Evolutionary conservation across 1,140 invertebrate species (phyloP).

Genomic region (Nylanderia fulva): DNA sequence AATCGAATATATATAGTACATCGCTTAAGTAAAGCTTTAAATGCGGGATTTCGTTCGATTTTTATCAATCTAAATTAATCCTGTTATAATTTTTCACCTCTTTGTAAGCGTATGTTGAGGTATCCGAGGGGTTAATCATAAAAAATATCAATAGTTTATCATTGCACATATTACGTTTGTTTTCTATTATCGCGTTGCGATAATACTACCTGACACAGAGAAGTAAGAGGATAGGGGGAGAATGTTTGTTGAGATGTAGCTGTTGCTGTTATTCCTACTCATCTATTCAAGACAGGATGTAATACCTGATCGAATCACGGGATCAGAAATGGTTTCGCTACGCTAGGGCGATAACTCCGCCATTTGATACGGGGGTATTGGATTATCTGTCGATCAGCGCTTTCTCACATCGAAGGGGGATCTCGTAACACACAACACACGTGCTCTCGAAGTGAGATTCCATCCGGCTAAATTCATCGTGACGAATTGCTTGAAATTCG

Average conservation of each 20-base stretch:
- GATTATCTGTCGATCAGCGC: conserved; percentile 14
- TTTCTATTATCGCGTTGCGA: not conserved
- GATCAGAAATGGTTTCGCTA: not conserved
- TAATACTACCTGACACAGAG: not conserved
- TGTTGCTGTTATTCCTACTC: not conserved
- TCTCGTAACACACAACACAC: conserved; percentile 36
- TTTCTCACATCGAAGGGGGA: not conserved
- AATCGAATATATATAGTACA: too few species aligned
- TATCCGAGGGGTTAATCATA: not conserved
- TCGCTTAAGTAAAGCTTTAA: too few species aligned
- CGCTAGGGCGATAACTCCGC: conserved; percentile 17
- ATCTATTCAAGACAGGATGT: not conserved
- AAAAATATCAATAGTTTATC: not conserved
- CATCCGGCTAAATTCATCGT: conserved; percentile 40
- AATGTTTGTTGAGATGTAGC: not conserved
- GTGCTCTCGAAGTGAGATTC: conserved; percentile 31
- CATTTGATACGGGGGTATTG: conserved; percentile 36
- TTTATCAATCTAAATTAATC: too few species aligned
- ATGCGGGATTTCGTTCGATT: too few species aligned
- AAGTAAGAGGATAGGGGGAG: too few species aligned
- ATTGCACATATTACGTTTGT: not conserved
- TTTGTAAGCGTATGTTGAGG: too few species aligned
- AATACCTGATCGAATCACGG: not conserved
- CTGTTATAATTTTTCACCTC: too few species aligned
- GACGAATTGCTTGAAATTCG: not conserved